Base-by-base conservation (phyloP, 2,888 invertebrate species). In the Cataglyphis cursor region DNA sequence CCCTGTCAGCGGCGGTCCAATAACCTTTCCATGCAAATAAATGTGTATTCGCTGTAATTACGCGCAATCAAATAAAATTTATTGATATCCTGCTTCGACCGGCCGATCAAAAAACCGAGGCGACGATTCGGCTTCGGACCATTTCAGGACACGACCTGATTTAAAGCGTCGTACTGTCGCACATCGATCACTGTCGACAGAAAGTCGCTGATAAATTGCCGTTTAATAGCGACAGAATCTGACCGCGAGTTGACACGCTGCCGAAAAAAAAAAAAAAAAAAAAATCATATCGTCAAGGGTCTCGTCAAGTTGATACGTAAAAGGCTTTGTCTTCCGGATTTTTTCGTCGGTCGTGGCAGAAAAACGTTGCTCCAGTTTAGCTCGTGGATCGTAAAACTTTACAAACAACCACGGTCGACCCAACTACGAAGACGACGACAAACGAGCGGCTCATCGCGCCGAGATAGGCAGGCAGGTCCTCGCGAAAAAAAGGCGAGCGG, bases 281-380 rank as follows among this genome's bases (percentile, higher is more conserved):
- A 28, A 66, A 44, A 28, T 38, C 9, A 82, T 86, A 81, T 89
- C 85, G 64, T 80, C 73, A 72, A 64, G 75, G 65, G 48, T 18
- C 48, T 24, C 18, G 15, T 76, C 9, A 54, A 6, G 10, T n/a
- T 18, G n/a, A 57, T 76, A 76, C 81, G 84, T 87, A 90, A 90
- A 90, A 88, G 85, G 86, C 59, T 21, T 85, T 78, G 21, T 62
- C 24, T 64, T 64, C 68, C 35, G 51, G 84, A 83, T 87, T 89
- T 51, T 51, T 89, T 89, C 68, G 81, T 86, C 65, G 73, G 61
- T 18, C 28, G 28, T 24, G 44, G 54, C 72, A 85, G 86, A 89
- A 89, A 89, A 90, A 87, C 84, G 87, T 73, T 88, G 90, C 89
- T 90, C 89, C 84, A 90, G 85, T 90, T 90, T 85, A 51, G 83